Evolutionary conservation across 2,797 vertebrate species (phyloP).

Genomic region (Calcarius lapponicus): DNA sequence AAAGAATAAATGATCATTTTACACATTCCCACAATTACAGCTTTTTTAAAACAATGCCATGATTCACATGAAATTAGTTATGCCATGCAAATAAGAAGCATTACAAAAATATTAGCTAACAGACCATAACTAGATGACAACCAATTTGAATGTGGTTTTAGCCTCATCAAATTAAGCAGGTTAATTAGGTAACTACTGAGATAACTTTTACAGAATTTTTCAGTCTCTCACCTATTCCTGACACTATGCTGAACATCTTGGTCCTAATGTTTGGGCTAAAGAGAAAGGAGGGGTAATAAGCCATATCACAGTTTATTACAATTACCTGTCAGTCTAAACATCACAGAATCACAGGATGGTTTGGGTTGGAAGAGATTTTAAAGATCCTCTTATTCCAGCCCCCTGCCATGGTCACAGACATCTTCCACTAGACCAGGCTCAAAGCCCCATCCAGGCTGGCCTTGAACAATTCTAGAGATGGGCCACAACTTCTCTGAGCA

Average conservation of each 20-base stretch:
- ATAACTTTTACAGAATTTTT: neutral
- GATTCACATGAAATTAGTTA: neutral
- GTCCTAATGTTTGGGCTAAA: neutral
- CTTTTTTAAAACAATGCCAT: neutral
- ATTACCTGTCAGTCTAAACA: neutral
- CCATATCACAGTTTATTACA: neutral
- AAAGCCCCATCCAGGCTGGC: neutral
- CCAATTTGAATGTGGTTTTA: neutral
- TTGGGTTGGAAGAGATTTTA: neutral
- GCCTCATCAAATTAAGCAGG: neutral
- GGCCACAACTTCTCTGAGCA: neutral
- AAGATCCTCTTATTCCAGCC: neutral
- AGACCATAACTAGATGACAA: neutral
- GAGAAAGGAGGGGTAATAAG: neutral
- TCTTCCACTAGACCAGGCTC: neutral
- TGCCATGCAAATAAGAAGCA: neutral
- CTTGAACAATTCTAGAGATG: neutral
- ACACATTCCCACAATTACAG: neutral
- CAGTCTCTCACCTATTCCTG: neutral
- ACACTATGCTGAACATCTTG: neutral
- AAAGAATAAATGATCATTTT: neutral
- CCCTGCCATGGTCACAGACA: neutral
- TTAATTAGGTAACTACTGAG: neutral
- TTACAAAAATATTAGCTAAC: neutral
- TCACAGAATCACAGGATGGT: neutral